A percentile compares a stretch with the other conserved stretches of the same genome.
These are phyloP conservation scores for Phrixothrix hirtus DNA, from an alignment of 2,888 invertebrate genomes.

Conservation along the genomic window DNA sequence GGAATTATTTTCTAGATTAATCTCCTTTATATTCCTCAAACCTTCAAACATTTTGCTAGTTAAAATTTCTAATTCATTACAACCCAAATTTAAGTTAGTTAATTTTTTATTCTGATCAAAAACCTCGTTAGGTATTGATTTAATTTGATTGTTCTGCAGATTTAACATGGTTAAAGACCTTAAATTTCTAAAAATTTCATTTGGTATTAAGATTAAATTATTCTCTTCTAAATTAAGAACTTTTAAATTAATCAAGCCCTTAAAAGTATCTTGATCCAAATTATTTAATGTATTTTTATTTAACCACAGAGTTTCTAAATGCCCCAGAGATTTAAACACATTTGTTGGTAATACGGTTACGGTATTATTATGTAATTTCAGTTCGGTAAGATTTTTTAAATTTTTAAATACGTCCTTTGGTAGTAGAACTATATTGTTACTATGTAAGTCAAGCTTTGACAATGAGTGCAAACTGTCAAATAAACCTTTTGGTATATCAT, in stretches of 20 bases:
- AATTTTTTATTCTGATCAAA: slow-evolving; percentile 1
- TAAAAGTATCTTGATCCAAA: slow-evolving; percentile 5
- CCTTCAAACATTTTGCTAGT: neutral
- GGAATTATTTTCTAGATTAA: too few species aligned
- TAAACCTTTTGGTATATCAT: too few species aligned
- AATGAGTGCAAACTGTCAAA: slow-evolving; percentile 1
- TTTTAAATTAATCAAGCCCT: slow-evolving; percentile 9
- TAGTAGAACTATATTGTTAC: slow-evolving; percentile 3
- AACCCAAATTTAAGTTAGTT: neutral
- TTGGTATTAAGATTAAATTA: neutral
- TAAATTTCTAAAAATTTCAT: slow-evolving; percentile 3
- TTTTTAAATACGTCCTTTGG: slow-evolving; percentile 1
- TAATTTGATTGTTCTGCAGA: neutral
- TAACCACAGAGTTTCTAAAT: slow-evolving; percentile 1
- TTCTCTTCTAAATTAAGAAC: slow-evolving; percentile 1
- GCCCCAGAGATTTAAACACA: neutral
- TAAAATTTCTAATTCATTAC: slow-evolving; percentile 1
- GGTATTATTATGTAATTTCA: slow-evolving; percentile 4
- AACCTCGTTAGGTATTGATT: neutral
- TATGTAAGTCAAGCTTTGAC: too few species aligned
- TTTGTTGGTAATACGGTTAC: neutral
- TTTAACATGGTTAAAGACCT: neutral
- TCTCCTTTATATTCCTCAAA: neutral
- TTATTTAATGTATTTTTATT: slow-evolving; percentile 6
- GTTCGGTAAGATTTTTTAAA: neutral